Evolutionary conservation across 2,888 invertebrate genomes (phyloP), one percentile per base, ranked within the genome.

Genomic region (Cantharis lateralis): DNA sequence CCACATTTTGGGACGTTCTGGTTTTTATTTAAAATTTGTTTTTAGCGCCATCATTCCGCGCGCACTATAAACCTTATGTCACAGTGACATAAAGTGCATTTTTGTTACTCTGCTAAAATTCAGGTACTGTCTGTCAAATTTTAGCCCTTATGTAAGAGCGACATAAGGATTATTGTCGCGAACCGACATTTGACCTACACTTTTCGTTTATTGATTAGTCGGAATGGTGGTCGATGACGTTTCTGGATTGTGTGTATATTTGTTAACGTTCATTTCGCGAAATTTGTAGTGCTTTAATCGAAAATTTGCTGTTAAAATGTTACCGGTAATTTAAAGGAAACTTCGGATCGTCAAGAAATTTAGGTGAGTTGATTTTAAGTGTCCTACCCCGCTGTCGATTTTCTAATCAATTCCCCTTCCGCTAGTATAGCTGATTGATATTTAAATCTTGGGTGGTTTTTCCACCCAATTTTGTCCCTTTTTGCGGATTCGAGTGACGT

Each of bases 211-310:
- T 74, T 68, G 74, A 74, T 74, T 69, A 69, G 26, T 32, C 24
- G 24, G 64, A 66, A 74, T 74, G 74, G 64, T 62, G 74, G 62
- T 74, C 69, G 68, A 69, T 74, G 74, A 74, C 74, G 74, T 74
- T 74, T 74, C 62, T 74, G 69, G 26, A 15, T 66, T 66, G 20
- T 66, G 20, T 20, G 64, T 20, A 20, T 10, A 24, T n/a, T n/a
- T 48, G 13, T 48, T 48, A 48, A n/a, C n/a, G 48, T 48, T 48
- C 7, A 1, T 48, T 48, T 48, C 5, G 48, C n/a, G 3, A 48
- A 48, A 48, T 48, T 48, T 48, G 7, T 48, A n/a, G 48, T 48
- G n/a, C 13, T 32, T 48, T 48, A 2, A 48, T 48, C 48, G n/a
- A 48, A 48, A 48, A 48, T 48, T 48, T 48, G 7, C n/a, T n/a